phyloP scores from a whole-genome alignment of 2,797 vertebrate genomes.

The Argentina silus region DNA sequence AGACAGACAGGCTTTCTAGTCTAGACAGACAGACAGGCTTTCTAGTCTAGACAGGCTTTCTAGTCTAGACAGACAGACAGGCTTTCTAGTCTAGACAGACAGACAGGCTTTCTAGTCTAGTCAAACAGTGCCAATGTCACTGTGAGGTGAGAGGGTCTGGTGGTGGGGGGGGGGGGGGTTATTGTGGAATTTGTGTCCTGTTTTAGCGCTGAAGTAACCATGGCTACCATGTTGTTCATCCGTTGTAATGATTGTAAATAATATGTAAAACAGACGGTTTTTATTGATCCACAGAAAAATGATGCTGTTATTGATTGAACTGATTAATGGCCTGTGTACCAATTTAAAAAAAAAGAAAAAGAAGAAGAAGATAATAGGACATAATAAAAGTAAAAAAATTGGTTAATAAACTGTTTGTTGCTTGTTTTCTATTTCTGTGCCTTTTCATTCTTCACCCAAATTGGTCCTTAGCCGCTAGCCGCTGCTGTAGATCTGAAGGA shows the following conservation, averaged over 20 bases:
- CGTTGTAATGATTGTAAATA: slow-evolving; percentile 30
- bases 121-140: slow-evolving; percentile 26
- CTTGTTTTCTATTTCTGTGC: not conserved
- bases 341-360: slow-evolving; percentile 35
- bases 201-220: slow-evolving; percentile 18
- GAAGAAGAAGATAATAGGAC: slow-evolving; percentile 1
- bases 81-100: too few species aligned
- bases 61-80: not conserved
- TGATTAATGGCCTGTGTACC: slow-evolving; percentile 23
- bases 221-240: slow-evolving; percentile 7
- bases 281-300: slow-evolving; percentile 17
- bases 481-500: too few species aligned
- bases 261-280: slow-evolving; percentile 29
- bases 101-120: not conserved
- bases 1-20: too few species aligned
- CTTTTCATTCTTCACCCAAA: not conserved
- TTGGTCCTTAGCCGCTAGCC: too few species aligned
- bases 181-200: slow-evolving; percentile 15
- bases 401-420: not conserved
- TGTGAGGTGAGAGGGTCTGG: not conserved
- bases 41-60: not conserved
- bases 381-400: not conserved
- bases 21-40: not conserved
- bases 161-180: not conserved
- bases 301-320: not conserved